Base-by-base conservation (phyloP, 2,113 vertebrate species). In the Xyrauchen texanus region DNA sequence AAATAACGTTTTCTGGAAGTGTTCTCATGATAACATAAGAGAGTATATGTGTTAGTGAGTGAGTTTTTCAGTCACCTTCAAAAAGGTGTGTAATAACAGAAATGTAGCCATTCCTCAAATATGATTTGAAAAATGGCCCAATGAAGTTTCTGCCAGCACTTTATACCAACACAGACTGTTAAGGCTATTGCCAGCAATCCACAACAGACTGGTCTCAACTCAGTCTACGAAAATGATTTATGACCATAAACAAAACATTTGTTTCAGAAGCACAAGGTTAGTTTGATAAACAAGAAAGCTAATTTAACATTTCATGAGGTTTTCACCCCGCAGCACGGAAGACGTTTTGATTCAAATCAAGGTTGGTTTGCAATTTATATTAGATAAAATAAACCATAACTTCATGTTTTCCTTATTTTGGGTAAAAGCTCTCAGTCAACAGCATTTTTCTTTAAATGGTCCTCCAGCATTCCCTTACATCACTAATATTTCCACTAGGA, bases 51-150 rank as follows among this genome's bases (percentile, higher is more conserved):
- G 51, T 9, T 55, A 34, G n/a, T n/a, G n/a, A n/a, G n/a, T n/a
- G 21, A 34, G 21, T 63, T n/a, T 46, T 57, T 68, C 68, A 71
- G 68, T 57, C 52, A 68, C 12, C 64, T 55, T 47, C 13, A 34
- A 77, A 52, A 15, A 76, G n/a, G 34, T n/a, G 62, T 5, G 55
- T 21, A 49, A 51, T 49, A 77, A 79, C 73, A 65, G 42, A 52
- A 66, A 34, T 34, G 46, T 13, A 45, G 52, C 42, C 10, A 53
- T 67, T 34, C 11, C n/a, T 57, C 82, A 78, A 76, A 81, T 16
- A 58, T 4, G 0, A n/a, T 64, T 51, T 83, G 68, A 86, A 80
- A 47, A 4, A 82, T 71, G 52, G 44, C 68, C 68, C 34, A 71
- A 71, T 70, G 34, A 57, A 57, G 15, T 70, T 70, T 57, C 51